A percentile compares a stretch with the other conserved stretches of the same genome.
phyloP scores from a whole-genome alignment of 2,888 invertebrate species.

The Tricholauxania praeusta region DNA sequence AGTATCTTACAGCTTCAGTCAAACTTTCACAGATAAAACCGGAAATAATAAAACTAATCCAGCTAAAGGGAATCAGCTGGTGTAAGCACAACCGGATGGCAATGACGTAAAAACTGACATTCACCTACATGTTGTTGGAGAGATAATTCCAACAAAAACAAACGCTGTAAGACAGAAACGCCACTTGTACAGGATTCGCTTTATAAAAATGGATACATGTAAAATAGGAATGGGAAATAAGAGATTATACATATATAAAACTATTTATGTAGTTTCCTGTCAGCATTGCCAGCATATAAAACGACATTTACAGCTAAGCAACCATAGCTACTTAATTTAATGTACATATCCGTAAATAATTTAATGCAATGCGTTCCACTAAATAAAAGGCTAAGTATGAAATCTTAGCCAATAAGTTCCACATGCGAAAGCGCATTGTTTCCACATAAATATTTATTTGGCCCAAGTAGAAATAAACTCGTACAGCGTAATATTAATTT shows the following conservation, averaged over 20 bases:
- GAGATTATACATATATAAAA: background rate
- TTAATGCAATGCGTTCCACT: conserved; percentile 18
- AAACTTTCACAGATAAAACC: too few relatives aligned
- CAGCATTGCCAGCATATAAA: conserved; percentile 3
- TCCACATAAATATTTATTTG: too few relatives aligned
- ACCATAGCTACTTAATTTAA: background rate
- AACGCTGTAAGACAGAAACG: background rate
- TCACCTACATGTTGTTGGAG: too few relatives aligned
- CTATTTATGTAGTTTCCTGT: background rate
- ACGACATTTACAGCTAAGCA: too few relatives aligned
- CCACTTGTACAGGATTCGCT: background rate
- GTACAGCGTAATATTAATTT: conserved; percentile 6
- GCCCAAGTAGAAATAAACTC: background rate
- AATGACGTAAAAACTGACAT: background rate
- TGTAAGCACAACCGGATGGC: background rate
- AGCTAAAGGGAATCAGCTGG: too few relatives aligned
- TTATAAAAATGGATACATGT: background rate
- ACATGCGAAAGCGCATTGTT: background rate
- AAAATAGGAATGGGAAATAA: too few relatives aligned
- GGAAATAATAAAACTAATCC: too few relatives aligned
- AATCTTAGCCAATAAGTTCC: conserved; percentile 17
- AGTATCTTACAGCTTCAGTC: too few relatives aligned
- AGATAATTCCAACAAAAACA: background rate
- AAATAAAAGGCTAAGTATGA: background rate
- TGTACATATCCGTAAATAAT: background rate